Evolutionary conservation across 2,888 invertebrate species (phyloP).

Genomic region (Catocala fraxini): DNA sequence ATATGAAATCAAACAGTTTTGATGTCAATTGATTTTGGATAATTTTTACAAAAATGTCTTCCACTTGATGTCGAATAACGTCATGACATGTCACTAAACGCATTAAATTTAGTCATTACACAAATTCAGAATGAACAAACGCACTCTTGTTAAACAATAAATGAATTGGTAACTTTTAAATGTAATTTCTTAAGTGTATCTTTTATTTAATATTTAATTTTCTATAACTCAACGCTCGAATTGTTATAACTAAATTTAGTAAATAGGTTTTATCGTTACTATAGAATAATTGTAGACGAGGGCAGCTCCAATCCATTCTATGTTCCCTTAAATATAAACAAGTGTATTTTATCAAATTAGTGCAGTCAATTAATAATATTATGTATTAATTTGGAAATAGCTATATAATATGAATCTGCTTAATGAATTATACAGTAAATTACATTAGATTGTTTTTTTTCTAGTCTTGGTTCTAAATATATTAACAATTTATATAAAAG

Average conservation of each 20-base stretch:
- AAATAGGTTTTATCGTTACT: conserved; percentile 25
- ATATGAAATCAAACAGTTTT: neutral
- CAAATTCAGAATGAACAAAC: conserved; percentile 8
- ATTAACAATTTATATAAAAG: conserved; percentile 14
- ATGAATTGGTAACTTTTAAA: too few relatives aligned
- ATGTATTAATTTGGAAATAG: conserved; percentile 10
- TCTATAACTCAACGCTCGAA: conserved; percentile 22
- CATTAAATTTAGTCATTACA: conserved; percentile 14
- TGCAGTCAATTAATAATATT: conserved; percentile 51
- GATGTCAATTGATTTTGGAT: conserved; percentile 8
- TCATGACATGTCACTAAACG: conserved; percentile 35
- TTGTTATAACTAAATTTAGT: conserved; percentile 25
- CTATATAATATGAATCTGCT: conserved; percentile 6
- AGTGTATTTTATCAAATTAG: conserved; percentile 30
- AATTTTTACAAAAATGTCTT: conserved; percentile 17
- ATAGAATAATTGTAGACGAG: conserved; percentile 24
- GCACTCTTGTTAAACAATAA: too few relatives aligned
- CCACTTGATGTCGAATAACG: conserved; percentile 17
- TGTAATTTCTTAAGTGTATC: conserved; percentile 4
- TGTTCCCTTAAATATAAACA: neutral
- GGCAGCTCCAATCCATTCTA: conserved; percentile 25
- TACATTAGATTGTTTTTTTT: conserved; percentile 26
- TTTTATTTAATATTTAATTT: conserved; percentile 15
- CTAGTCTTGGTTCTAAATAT: conserved; percentile 15
- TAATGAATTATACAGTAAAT: conserved; percentile 16